Evolutionary conservation across 1,140 invertebrate genomes (phyloP).

Genomic region (Drosophila punjabiensis): DNA sequence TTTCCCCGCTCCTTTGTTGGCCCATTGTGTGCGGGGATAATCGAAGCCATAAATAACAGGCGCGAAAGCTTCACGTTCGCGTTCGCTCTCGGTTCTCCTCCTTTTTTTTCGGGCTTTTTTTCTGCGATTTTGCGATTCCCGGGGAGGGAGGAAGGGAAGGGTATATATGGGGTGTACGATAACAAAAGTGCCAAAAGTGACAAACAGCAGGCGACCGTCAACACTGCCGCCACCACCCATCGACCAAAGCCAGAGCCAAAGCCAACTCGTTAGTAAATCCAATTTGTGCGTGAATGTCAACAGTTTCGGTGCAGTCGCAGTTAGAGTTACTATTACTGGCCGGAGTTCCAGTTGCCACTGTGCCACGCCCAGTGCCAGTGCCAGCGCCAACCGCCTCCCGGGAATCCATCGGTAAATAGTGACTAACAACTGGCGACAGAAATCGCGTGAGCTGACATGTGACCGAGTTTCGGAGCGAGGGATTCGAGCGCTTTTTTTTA

Average conservation of each 20-base stretch:
- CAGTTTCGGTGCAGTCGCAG: constrained; percentile 70
- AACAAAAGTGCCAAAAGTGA: constrained; percentile 82
- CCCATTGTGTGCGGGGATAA: constrained; percentile 78
- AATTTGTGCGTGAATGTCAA: constrained; percentile 83
- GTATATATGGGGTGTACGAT: constrained; percentile 41
- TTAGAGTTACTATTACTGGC: constrained; percentile 40
- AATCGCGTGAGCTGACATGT: constrained; percentile 61
- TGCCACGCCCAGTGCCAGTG: constrained; percentile 4
- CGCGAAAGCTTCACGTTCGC: constrained; percentile 66
- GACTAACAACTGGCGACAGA: constrained; percentile 32
- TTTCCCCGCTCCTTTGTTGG: constrained; percentile 65
- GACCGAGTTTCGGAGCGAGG: constrained; percentile 57
- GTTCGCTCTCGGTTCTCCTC: constrained; percentile 21
- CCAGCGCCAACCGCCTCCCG: not conserved
- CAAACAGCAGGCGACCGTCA: constrained; percentile 80
- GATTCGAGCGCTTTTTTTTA: constrained; percentile 21
- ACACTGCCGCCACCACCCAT: constrained; percentile 4
- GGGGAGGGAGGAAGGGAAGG: not conserved
- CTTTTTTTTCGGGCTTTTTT: constrained; percentile 20
- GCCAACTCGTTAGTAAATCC: constrained; percentile 79
- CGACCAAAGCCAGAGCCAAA: constrained; percentile 37
- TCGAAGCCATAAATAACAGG: constrained; percentile 84
- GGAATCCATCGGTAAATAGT: constrained; percentile 17
- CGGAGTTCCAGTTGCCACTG: constrained; percentile 25
- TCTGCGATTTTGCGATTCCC: constrained; percentile 9